These are phyloP conservation scores for Escarpia spicata DNA, from an alignment of 2,888 invertebrate species.

Conservation along the genomic window DNA sequence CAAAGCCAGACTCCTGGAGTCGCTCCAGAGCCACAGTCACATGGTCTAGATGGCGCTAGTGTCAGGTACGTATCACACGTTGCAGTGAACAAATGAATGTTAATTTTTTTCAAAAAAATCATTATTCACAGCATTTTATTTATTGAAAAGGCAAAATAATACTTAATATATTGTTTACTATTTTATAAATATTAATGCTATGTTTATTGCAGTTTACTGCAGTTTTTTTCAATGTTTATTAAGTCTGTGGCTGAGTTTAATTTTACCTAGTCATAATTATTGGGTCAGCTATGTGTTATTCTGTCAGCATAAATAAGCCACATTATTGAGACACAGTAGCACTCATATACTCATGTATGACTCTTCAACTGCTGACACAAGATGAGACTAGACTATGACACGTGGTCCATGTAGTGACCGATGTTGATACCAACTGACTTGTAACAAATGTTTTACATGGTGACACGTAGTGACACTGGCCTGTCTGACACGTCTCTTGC, in stretches of 20 bases:
- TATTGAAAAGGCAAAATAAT: neutral
- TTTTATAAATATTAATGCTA: neutral
- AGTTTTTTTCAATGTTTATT: too few relatives aligned
- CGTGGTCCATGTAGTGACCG: neutral
- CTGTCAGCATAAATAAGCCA: neutral
- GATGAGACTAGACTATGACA: neutral
- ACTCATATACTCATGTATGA: neutral
- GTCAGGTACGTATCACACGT: neutral
- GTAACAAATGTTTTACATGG: neutral
- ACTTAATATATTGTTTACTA: neutral
- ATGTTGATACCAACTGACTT: constrained; percentile 13
- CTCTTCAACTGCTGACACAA: neutral
- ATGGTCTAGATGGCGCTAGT: constrained; percentile 29
- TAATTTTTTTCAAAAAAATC: neutral
- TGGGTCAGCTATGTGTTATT: neutral
- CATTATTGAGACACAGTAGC: neutral
- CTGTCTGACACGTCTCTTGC: constrained; percentile 24
- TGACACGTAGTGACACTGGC: neutral
- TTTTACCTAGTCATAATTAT: neutral
- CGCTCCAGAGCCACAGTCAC: constrained; percentile 25
- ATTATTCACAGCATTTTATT: neutral
- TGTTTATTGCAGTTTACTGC: neutral
- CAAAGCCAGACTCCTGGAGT: constrained; percentile 63
- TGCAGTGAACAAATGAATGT: neutral
- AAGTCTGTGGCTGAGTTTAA: neutral